Evolutionary conservation across 1,140 invertebrate genomes (phyloP).

Genomic region (Calliphora vicina): DNA sequence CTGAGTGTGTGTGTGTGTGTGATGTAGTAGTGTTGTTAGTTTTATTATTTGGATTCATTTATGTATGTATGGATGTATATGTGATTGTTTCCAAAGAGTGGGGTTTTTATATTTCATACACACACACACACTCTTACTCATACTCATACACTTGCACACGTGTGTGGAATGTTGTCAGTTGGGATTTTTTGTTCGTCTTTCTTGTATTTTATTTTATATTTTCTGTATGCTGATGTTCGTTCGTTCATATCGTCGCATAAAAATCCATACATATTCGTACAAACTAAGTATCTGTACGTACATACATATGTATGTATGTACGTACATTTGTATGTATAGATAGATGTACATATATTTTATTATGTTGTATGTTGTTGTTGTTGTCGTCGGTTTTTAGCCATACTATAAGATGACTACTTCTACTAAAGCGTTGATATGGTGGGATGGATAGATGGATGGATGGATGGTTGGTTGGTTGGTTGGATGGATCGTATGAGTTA

Average conservation of each 20-base stretch:
- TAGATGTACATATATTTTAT: not conserved
- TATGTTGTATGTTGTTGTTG: not conserved
- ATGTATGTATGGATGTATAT: no score
- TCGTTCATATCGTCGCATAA: conserved; percentile 13
- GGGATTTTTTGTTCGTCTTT: conserved; percentile 33
- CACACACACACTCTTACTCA: conserved; percentile 9
- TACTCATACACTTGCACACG: conserved; percentile 8
- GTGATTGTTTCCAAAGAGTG: conserved; percentile 26
- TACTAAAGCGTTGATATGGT: not conserved
- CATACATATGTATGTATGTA: no score
- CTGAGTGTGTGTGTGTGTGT: not conserved
- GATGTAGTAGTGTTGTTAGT: conserved; percentile 1
- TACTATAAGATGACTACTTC: not conserved
- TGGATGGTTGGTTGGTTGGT: not conserved
- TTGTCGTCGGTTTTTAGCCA: not conserved
- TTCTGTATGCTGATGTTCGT: not conserved
- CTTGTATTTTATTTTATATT: not conserved
- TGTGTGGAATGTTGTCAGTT: conserved; percentile 36
- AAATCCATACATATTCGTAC: not conserved
- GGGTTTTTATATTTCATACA: conserved; percentile 8
- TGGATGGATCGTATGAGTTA: conserved; percentile 7
- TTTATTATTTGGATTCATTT: conserved; percentile 31
- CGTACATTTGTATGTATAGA: not conserved
- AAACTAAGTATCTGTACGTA: not conserved
- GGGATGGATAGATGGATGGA: conserved; percentile 29